A percentile compares a stretch with the other conserved stretches of the same genome.
Conservation (phyloP, 2,888 invertebrate genomes). For the Heteromurus nitidus region DNA sequence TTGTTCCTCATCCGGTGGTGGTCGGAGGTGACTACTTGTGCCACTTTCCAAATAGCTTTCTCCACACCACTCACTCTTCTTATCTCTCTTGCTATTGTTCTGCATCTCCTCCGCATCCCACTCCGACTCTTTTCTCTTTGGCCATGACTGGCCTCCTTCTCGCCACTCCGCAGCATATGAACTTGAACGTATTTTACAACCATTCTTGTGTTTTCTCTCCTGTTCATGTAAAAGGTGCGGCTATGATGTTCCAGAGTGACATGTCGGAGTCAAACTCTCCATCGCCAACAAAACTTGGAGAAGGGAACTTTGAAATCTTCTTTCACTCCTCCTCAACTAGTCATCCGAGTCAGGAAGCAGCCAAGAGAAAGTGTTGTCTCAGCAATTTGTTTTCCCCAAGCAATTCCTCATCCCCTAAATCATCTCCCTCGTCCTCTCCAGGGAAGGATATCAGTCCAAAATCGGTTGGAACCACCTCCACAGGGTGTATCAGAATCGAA, state of each 20-base stretch:
- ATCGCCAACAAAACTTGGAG: neutral
- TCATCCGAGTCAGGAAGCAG: neutral
- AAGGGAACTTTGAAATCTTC: slow-evolving; percentile 33
- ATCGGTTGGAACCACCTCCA: slow-evolving; percentile 4
- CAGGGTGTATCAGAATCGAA: slow-evolving; percentile 37
- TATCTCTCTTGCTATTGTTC: slow-evolving; percentile 7
- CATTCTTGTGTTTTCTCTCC: slow-evolving; percentile 50
- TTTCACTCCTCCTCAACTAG: slow-evolving; percentile 9
- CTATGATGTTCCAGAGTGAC: neutral
- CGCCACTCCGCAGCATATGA: slow-evolving; percentile 20
- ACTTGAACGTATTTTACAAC: slow-evolving; percentile 31
- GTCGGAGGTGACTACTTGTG: slow-evolving; percentile 31
- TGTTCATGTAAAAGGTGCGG: slow-evolving; percentile 43
- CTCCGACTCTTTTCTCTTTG: slow-evolving; percentile 44
- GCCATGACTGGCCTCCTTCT: slow-evolving; percentile 42
- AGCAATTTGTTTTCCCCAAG: neutral
- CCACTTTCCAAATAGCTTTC: neutral
- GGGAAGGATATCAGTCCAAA: neutral
- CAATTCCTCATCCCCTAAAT: neutral
- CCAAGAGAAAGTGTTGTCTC: neutral
- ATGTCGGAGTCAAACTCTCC: neutral
- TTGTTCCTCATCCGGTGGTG: neutral
- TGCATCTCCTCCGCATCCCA: slow-evolving; percentile 6
- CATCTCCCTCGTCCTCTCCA: neutral
- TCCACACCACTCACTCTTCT: slow-evolving; percentile 2